Base-by-base conservation (phyloP, 2,797 vertebrate species). In the Sebastes nivosus region DNA sequence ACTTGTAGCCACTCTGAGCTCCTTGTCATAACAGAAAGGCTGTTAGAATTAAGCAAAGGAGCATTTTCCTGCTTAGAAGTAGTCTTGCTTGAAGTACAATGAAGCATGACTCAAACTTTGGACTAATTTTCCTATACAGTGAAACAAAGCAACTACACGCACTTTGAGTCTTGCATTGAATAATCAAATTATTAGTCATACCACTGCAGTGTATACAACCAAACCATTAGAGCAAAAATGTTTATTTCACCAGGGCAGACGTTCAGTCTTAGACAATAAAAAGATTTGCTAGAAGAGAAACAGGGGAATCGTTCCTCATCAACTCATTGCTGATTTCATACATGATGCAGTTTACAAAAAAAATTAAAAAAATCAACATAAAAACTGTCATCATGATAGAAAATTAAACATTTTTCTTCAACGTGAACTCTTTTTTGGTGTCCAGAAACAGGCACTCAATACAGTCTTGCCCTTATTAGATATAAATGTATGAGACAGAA, bases 161-260 rank as follows among this genome's bases (percentile, higher is more conserved):
- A 38, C 0, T 38, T 38, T 38, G 32, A 36, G 32, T 38, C 34
- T 16, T 24, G 13, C 22, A 42, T 16, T 38, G 10, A 67, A 29
- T 20, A 27, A 66, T 27, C 16, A 27, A 25, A 11, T 27, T 0
- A 36, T 36, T 36, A 25, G 8, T 34, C 8, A 69, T 5, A 36
- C 8, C 2, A 5, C 29, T 24, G 30, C 25, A 54, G 8, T 14
- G 2, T 4, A 52, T 12, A 57, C 8, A 70, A 67, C 1, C 22
- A 54, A 13, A 72, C 0, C 1, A 11, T 36, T 38, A 38, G 5
- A 60, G 50, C 22, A 75, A 78, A 71, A 71, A 42, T 0, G 4
- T 75, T 85, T 89, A 88, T 87, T 87, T 76, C 68, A 67, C 18
- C 55, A 38, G 81, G 61, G 63, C 64, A 66, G 70, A 59, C 5